Percentiles rank a stretch among this genome's conserved stretches.
Evolutionary conservation across 30 jellyfish, hydroid and myxozoan genomes (phyloP).

Genomic region (Mastigias papua): DNA sequence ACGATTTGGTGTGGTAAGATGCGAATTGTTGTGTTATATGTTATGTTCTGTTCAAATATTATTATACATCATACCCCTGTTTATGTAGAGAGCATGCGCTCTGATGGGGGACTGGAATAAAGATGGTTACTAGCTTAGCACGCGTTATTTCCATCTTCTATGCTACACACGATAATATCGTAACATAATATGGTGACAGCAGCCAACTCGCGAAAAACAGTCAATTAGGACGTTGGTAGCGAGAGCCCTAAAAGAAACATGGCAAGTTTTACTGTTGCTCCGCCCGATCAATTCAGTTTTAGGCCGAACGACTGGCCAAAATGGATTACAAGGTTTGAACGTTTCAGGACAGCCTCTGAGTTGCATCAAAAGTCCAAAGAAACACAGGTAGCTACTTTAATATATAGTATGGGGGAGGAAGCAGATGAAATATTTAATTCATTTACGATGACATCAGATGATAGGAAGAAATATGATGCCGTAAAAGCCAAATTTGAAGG

Average conservation of each 20-base stretch:
- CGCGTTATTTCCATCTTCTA: not conserved
- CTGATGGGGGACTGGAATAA: too few species aligned
- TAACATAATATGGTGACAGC: not conserved
- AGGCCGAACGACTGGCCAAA: conserved; percentile 41
- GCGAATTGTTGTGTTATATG: too few species aligned
- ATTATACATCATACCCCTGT: too few species aligned
- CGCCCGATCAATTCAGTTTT: conserved; percentile 36
- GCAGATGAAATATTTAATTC: conserved; percentile 38
- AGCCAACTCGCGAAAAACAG: not conserved
- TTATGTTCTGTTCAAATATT: too few species aligned
- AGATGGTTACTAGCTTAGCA: not conserved
- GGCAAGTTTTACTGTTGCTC: conserved; percentile 41
- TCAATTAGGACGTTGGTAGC: not conserved
- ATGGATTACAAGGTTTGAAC: conserved; percentile 29
- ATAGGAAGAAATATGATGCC: conserved; percentile 8
- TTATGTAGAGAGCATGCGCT: too few species aligned
- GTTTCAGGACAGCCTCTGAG: conserved; percentile 33
- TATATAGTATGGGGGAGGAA: conserved; percentile 51
- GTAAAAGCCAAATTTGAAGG: conserved; percentile 18
- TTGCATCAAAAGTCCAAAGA: conserved; percentile 19
- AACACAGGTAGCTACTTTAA: conserved; percentile 24
- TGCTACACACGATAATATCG: not conserved
- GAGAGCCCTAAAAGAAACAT: conserved; percentile 21
- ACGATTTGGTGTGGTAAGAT: too few species aligned
- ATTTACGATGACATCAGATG: not conserved